Evolutionary conservation across 2,797 vertebrate species (phyloP).

Genomic region (Clarias laeviceps): DNA sequence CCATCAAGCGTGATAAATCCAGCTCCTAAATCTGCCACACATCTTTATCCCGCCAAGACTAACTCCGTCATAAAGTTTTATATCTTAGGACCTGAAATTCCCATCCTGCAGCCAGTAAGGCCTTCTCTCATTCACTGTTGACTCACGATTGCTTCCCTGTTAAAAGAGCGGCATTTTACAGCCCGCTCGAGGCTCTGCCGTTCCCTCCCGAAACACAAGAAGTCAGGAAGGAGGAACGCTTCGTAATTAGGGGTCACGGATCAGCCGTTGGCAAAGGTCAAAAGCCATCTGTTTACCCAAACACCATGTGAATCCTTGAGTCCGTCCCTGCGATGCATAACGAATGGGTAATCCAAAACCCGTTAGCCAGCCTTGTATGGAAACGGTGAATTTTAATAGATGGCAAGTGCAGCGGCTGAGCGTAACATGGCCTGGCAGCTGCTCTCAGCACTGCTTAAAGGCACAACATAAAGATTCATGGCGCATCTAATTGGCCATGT

Average conservation of each 20-base stretch:
- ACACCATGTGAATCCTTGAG: constrained; percentile 27
- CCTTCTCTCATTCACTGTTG: constrained; percentile 9
- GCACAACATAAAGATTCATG: constrained; percentile 41
- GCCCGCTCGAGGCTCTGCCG: neutral
- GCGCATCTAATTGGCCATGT: constrained; percentile 53
- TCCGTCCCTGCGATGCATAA: constrained; percentile 2
- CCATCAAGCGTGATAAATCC: constrained; percentile 33
- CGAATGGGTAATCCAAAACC: neutral
- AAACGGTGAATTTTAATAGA: constrained; percentile 49
- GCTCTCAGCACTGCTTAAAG: constrained; percentile 30
- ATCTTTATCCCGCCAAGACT: constrained; percentile 40
- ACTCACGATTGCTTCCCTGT: constrained; percentile 21
- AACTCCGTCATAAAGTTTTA: constrained; percentile 49
- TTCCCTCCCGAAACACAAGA: neutral
- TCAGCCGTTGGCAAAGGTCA: constrained; percentile 38
- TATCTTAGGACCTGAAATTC: constrained; percentile 28
- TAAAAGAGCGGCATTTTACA: constrained; percentile 29
- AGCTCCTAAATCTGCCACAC: constrained; percentile 34
- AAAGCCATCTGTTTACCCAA: constrained; percentile 35
- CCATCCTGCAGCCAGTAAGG: constrained; percentile 18
- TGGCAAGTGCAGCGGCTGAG: constrained; percentile 32
- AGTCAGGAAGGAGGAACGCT: neutral
- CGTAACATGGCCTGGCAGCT: constrained; percentile 19
- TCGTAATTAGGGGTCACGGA: constrained; percentile 27
- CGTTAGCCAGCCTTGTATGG: constrained; percentile 13